Base-by-base conservation (phyloP, 2,113 vertebrate species). In the Rhagologus leucostigma region DNA sequence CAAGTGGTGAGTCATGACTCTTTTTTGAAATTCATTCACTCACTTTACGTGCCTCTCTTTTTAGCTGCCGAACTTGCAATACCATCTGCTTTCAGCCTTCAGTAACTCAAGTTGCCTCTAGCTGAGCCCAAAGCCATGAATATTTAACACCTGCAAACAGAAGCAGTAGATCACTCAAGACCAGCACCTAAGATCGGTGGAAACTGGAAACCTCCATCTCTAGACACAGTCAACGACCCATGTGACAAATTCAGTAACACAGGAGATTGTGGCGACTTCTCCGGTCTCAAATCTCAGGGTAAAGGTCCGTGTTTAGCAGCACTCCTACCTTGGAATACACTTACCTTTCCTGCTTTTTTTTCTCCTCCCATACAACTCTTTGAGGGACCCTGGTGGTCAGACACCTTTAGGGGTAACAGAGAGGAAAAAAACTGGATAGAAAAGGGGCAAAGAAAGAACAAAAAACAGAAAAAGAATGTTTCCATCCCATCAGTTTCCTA, bases 1-100 rank as follows among this genome's bases (percentile, higher is more conserved):
- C 50, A 90, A 88, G 53, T 76, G 70, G 52, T 94, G 85, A 97
- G 87, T 95, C 94, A 95, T 92, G n/a, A 65, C 29, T 87, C 35
- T 35, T 71, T 87, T 94, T 93, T 87, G 39, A 64, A 95, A 90
- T 83, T 84, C 60, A 93, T 93, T 94, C 81, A 95, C 53, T 96
- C 62, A 62, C 26, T 97, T 96, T 92, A 63, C 8, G 1, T 76
- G 85, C 26, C 46, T 91, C 44, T 78, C 21, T 68, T 84, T 86
- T 76, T 79, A 83, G 62, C 75, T 73, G 53, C 35, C 4, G 1
- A 94, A 83, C 50, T 94, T 53, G 57, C 85, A 93, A 80, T 69
- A 77, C 90, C 92, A 87, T 94, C 94, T 95, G 88, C 41, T 95
- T 96, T 85, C 85, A 79, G 68, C 41, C 62, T 90, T 90, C 30